These are phyloP conservation scores for Hyposmocoma kahamanoa DNA, from an alignment of 1,140 invertebrate species.

Conservation along the genomic window DNA sequence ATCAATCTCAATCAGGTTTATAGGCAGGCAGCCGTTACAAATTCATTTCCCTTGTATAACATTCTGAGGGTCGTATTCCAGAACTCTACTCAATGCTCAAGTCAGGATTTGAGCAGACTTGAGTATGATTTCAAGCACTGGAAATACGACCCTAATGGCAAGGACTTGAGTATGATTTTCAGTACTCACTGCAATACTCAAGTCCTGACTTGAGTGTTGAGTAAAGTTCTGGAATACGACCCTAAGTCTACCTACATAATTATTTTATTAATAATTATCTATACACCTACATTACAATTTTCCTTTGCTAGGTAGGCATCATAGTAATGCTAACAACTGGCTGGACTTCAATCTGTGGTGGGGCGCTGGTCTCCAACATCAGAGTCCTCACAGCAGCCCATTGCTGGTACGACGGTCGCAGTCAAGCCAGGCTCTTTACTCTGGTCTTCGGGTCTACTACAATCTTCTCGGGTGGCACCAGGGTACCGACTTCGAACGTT, in stretches of 20 bases:
- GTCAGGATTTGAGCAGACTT: too few relatives aligned
- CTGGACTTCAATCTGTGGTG: constrained; percentile 64
- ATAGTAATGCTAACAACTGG: constrained; percentile 33
- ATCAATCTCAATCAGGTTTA: too few relatives aligned
- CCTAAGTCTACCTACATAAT: neutral
- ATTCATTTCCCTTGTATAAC: too few relatives aligned
- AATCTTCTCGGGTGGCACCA: constrained; percentile 48
- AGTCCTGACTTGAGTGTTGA: neutral
- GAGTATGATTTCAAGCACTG: too few relatives aligned
- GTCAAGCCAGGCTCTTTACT: constrained; percentile 35
- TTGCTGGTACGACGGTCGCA: constrained; percentile 59
- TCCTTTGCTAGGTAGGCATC: constrained; percentile 37
- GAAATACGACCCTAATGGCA: too few relatives aligned
- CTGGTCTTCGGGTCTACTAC: constrained; percentile 48
- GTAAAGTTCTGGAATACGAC: neutral
- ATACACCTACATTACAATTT: neutral
- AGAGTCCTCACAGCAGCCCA: constrained; percentile 76
- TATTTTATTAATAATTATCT: neutral
- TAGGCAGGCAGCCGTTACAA: too few relatives aligned
- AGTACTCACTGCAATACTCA: neutral
- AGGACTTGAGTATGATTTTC: too few relatives aligned
- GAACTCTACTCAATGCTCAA: too few relatives aligned
- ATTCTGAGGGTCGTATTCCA: too few relatives aligned
- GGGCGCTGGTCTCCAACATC: constrained; percentile 68
- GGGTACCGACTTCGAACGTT: constrained; percentile 38